Conservation (phyloP, 1,140 invertebrate species). For the Orchesella cincta region DNA sequence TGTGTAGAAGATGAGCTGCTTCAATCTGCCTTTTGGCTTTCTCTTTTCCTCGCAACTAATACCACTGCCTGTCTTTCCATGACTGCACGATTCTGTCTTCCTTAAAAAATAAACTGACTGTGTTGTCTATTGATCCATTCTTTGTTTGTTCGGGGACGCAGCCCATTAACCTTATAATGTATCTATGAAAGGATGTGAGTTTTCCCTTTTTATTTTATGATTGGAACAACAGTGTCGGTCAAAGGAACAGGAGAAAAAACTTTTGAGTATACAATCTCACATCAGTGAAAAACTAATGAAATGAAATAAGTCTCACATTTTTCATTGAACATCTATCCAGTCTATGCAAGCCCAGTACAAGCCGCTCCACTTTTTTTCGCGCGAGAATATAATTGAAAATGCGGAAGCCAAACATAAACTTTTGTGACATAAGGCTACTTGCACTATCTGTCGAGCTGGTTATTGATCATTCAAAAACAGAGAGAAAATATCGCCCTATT, state of each 20-base stretch:
- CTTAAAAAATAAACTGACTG: constrained; percentile 22
- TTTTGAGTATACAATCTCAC: neutral
- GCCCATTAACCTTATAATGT: neutral
- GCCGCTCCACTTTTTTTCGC: neutral
- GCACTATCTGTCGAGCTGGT: constrained; percentile 3
- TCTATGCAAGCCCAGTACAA: constrained; percentile 25
- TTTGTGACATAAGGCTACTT: too few species aligned
- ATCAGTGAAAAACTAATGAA: constrained; percentile 42
- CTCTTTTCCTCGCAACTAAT: constrained; percentile 2
- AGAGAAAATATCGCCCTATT: neutral
- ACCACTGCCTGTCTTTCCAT: neutral
- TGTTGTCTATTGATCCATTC: neutral
- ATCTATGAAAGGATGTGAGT: neutral
- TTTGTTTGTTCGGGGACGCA: neutral
- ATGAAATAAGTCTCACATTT: constrained; percentile 43
- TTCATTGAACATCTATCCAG: constrained; percentile 36
- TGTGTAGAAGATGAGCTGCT: neutral
- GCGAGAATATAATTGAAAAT: neutral
- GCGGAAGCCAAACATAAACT: neutral
- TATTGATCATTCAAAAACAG: constrained; percentile 9
- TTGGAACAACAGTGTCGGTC: too few species aligned
- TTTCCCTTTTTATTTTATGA: neutral
- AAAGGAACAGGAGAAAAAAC: too few species aligned
- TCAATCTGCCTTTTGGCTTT: constrained; percentile 16
- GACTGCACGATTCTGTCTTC: constrained; percentile 20